Base-by-base conservation (phyloP, 2,888 invertebrate genomes). In the Amiota minor region DNA sequence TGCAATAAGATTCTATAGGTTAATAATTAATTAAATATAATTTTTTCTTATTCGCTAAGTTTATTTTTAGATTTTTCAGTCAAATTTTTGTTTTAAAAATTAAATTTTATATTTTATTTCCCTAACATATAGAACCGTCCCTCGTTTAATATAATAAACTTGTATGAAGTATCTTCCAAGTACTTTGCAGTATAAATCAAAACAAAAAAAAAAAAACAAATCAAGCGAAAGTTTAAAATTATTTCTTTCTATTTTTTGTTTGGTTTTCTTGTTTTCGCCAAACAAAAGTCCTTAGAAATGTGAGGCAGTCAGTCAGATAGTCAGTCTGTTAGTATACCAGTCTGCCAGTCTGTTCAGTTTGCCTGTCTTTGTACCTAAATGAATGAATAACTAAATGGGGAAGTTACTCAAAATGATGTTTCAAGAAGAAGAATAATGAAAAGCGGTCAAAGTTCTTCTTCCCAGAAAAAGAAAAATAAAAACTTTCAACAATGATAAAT, bases 201-300 rank as follows among this genome's bases (percentile, higher is more conserved):
- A 47, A 2, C 6, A 64, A 64, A 65, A 50, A 70, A 68, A 23
- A 68, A 50, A 35, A 65, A 68, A 50, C 50, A 68, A 68, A 68
- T 68, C 67, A 68, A 50, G 50, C 67, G 53, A 77, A 77, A 77
- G 77, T 77, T 77, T 61, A 50, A 75, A 77, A 77, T 77, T 64
- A 75, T 77, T 72, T 77, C 73, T 65, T 53, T 69, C 35, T 50
- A 11, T 47, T 65, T 65, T 65, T 65, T 64, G 9, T n/a, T 45
- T 10, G 11, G 9, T 18, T 59, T 18, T 59, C 20, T 59, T 59
- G 11, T 59, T 59, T 59, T 59, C 4, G 9, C 35, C 2, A 35
- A 35, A 35, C 35, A 35, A 35, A 35, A 35, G n/a, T 18, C 18
- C 59, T 59, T 14, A 59, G 59, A 8, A n/a, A 59, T 20, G 20